Conservation (phyloP, 92 coral and sea anemone species). For the Palythoa grandiflora region DNA sequence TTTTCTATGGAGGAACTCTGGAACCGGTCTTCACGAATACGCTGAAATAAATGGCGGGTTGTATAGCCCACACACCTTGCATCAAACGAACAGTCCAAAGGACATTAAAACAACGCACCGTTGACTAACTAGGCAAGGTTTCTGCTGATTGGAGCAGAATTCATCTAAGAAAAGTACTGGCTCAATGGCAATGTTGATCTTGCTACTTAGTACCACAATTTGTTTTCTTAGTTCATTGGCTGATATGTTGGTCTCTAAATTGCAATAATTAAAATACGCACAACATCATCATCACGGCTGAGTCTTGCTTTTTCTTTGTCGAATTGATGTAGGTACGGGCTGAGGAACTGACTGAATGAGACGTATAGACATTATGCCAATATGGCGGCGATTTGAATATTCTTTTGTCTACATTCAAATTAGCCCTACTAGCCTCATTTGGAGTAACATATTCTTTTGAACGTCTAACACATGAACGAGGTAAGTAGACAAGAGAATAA, state of each 20-base stretch:
- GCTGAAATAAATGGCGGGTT: not conserved
- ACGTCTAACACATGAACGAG: no score
- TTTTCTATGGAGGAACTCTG: constrained; percentile 3
- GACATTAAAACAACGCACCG: constrained; percentile 8
- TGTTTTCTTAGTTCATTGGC: not conserved
- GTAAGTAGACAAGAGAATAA: no score
- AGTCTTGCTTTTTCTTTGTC: not conserved
- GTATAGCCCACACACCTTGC: constrained; percentile 13
- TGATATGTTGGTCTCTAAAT: not conserved
- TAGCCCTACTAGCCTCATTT: no score
- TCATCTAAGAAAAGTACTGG: constrained; percentile 1
- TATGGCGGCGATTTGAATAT: no score
- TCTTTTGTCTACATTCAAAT: no score
- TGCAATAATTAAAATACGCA: not conserved
- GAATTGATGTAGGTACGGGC: not conserved
- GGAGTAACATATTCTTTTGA: no score
- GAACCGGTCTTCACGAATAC: not conserved
- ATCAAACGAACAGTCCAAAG: not conserved
- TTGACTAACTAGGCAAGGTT: not conserved
- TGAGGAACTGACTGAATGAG: not conserved
- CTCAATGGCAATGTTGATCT: constrained; percentile 9
- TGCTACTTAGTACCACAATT: not conserved
- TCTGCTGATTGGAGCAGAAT: not conserved
- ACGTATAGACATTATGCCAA: not conserved
- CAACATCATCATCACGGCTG: constrained; percentile 7